Evolutionary conservation across 2,797 vertebrate species (phyloP).

Genomic region (Pogonophryne albipinna): DNA sequence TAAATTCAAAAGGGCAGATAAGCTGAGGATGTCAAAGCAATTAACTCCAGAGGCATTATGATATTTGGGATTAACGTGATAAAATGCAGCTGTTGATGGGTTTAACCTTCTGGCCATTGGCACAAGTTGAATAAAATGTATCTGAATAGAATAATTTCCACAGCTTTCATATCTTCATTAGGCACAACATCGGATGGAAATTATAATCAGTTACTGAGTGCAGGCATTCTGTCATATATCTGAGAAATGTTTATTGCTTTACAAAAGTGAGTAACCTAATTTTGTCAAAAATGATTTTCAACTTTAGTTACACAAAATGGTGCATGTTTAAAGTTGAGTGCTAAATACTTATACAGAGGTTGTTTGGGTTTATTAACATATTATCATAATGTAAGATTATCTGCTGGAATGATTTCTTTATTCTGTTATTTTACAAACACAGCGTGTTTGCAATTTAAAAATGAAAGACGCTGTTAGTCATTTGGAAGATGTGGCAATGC

Average conservation of each 20-base stretch:
- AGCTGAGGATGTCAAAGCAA: constrained; percentile 21
- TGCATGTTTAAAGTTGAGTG: constrained; percentile 10
- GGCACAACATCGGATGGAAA: constrained; percentile 16
- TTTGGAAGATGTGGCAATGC: constrained; percentile 16
- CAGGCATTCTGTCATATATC: constrained; percentile 16
- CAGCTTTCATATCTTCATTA: constrained; percentile 26
- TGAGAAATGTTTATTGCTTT: neutral
- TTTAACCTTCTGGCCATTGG: constrained; percentile 49
- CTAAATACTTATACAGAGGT: neutral
- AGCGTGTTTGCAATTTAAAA: constrained; percentile 16
- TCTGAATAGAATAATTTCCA: constrained; percentile 10
- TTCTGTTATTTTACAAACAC: constrained; percentile 7
- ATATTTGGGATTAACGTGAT: constrained; percentile 28
- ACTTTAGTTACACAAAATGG: neutral
- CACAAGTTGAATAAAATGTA: constrained; percentile 21
- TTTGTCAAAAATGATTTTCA: constrained; percentile 28
- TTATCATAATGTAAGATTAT: constrained; percentile 1
- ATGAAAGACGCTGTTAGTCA: constrained; percentile 15
- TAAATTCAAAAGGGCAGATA: constrained; percentile 14
- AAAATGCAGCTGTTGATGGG: constrained; percentile 4
- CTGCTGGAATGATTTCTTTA: neutral
- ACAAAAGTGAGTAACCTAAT: constrained; percentile 8
- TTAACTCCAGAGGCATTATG: constrained; percentile 24
- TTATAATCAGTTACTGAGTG: constrained; percentile 22
- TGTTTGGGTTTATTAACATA: neutral